Evolutionary conservation across 2,888 invertebrate genomes (phyloP).

Genomic region (Platycnemis pennipes): DNA sequence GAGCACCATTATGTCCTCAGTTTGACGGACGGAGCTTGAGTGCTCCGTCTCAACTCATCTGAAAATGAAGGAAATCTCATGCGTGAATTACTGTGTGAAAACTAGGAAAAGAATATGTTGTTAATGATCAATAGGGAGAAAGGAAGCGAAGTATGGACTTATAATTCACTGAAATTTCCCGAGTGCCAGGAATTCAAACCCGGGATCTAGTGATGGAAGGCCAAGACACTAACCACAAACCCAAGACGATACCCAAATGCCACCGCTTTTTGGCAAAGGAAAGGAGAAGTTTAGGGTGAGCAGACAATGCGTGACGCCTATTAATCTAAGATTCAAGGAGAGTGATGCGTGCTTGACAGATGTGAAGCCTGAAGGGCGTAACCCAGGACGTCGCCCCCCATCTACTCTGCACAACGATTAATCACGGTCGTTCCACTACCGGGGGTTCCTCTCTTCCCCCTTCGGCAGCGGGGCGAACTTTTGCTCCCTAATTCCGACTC

Average conservation of each 20-base stretch:
- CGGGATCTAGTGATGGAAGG: too few species aligned
- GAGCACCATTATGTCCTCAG: too few species aligned
- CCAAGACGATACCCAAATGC: too few species aligned
- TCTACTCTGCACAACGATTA: slow-evolving; percentile 31
- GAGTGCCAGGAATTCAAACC: too few species aligned
- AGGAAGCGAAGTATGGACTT: neutral
- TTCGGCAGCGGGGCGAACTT: neutral
- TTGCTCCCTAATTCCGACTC: neutral
- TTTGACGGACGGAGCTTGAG: too few species aligned
- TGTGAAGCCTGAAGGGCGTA: slow-evolving; percentile 35
- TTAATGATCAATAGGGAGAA: neutral
- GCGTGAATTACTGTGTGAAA: too few species aligned
- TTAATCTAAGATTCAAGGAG: slow-evolving; percentile 40
- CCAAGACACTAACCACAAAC: too few species aligned
- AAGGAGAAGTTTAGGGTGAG: neutral
- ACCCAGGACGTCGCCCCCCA: slow-evolving; percentile 38
- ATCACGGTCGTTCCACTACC: slow-evolving; percentile 34
- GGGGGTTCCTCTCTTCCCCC: neutral
- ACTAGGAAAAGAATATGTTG: too few species aligned
- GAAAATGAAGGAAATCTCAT: too few species aligned
- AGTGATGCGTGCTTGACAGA: slow-evolving; percentile 53
- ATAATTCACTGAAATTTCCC: neutral
- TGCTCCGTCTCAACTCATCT: too few species aligned
- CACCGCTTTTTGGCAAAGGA: too few species aligned
- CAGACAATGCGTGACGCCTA: slow-evolving; percentile 6